Conservation (phyloP, 2,113 vertebrate genomes). For the Eulemur rufifrons region DNA sequence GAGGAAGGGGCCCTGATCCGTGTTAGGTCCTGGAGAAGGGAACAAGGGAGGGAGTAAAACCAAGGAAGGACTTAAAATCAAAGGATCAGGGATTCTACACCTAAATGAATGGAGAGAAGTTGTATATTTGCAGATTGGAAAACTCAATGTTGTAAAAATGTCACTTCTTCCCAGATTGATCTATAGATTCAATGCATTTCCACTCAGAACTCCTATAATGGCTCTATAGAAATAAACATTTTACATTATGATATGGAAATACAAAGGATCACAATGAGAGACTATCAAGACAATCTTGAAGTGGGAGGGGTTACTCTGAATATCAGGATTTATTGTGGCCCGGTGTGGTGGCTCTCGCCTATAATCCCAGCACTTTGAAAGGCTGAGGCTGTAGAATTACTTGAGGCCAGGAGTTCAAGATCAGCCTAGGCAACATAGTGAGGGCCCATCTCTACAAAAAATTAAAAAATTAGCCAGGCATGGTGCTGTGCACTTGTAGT, state of each 20-base stretch:
- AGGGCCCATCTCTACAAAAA: neutral
- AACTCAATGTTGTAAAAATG: neutral
- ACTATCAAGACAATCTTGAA: neutral
- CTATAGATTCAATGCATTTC: neutral
- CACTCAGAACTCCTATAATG: neutral
- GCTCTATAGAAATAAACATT: constrained; percentile 19
- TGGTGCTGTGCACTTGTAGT: no score
- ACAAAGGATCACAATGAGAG: neutral
- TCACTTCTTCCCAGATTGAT: neutral
- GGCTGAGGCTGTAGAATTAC: neutral
- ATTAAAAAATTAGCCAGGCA: no score
- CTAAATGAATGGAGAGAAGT: neutral
- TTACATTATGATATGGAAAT: neutral
- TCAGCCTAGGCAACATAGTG: neutral
- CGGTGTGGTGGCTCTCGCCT: neutral
- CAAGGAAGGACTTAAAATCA: neutral
- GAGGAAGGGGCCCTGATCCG: neutral
- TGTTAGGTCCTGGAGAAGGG: neutral
- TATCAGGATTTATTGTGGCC: neutral
- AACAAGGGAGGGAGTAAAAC: neutral
- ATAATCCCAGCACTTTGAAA: neutral
- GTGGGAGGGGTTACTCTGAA: neutral
- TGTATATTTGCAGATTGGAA: neutral
- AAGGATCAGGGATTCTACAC: neutral
- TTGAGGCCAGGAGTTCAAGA: neutral